A percentile compares a stretch with the other conserved stretches of the same genome.
Evolutionary conservation across 2,113 vertebrate species (phyloP).

Genomic region (Chaetodon auriga): DNA sequence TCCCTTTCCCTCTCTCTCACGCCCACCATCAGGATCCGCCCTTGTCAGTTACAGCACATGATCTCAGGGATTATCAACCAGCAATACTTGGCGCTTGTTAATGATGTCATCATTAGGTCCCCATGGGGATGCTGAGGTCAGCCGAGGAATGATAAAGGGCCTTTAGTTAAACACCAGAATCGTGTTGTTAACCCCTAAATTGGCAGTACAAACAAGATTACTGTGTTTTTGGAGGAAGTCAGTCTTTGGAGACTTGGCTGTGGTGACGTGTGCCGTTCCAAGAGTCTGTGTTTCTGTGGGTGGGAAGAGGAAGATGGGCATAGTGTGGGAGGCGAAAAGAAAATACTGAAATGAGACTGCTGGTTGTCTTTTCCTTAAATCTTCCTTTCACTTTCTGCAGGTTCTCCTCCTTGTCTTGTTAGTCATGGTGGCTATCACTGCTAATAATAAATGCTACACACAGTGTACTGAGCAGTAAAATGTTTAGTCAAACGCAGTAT

Average conservation of each 20-base stretch:
- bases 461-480: background rate
- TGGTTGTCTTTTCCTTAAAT: background rate
- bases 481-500: background rate
- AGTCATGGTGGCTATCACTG: background rate
- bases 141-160: constrained; percentile 84
- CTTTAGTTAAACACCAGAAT: constrained; percentile 87
- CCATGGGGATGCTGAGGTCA: constrained; percentile 86
- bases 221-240: constrained; percentile 74
- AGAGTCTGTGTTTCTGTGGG: constrained; percentile 68
- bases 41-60: constrained; percentile 67
- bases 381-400: background rate
- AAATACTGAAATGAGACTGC: constrained; percentile 34
- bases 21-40: constrained; percentile 31
- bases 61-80: constrained; percentile 81
- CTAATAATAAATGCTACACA: background rate
- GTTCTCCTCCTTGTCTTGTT: background rate
- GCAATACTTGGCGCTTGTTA: constrained; percentile 70
- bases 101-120: constrained; percentile 85
- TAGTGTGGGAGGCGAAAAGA: constrained; percentile 46
- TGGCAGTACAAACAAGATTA: constrained; percentile 72
- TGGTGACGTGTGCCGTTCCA: constrained; percentile 47
- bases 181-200: constrained; percentile 79
- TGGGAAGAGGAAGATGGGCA: constrained; percentile 58
- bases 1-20: constrained; percentile 33
- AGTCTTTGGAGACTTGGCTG: constrained; percentile 71